Base-by-base conservation (phyloP, 2,113 vertebrate species). In the Clarias macrocephalus region DNA sequence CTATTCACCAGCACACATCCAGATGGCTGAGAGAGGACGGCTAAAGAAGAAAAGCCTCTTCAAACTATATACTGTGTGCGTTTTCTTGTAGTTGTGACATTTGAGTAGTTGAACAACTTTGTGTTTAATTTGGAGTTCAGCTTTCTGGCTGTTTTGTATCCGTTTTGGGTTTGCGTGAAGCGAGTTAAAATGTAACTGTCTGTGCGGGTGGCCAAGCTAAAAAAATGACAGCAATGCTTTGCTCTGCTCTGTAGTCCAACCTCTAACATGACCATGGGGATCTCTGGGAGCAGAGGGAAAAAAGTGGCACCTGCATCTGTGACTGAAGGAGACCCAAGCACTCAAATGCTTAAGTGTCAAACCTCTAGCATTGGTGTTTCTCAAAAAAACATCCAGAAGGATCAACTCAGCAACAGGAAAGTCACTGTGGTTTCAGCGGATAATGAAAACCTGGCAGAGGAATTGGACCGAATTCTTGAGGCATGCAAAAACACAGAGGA, bases 221-320 rank as follows among this genome's bases (percentile, higher is more conserved):
- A 48, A 48, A 54, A 28, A 9, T 28, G 25, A 28, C 52, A 80
- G 16, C 48, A 16, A 57, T n/a, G 19, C 16, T 56, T 33, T n/a
- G 19, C n/a, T 56, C 18, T 60, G 42, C 42, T 76, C 23, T 76
- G 48, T 52, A 52, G 73, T 37, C 33, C 37, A 56, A 73, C 30
- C 10, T 33, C 8, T 12, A n/a, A 28, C 5, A 8, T 13, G 30
- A 25, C 19, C 73, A 96, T 95, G 95, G 95, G 95, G 63, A 93
- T 90, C 85, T 92, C 92, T 0, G 90, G 91, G 19, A 95, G 95
- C 91, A 89, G 93, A 81, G 91, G 92, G 33, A 95, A 94, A 84
- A 96, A 86, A 88, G 93, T 95, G 13, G 92, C 95, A 91, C 94
- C 95, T 88, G 93, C 80, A 86, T 88, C 91, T 18, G 85, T 89